Evolutionary conservation across 2,113 vertebrate genomes (phyloP), one percentile per base, ranked within the genome.

Genomic region (Ranitomeya imitator): DNA sequence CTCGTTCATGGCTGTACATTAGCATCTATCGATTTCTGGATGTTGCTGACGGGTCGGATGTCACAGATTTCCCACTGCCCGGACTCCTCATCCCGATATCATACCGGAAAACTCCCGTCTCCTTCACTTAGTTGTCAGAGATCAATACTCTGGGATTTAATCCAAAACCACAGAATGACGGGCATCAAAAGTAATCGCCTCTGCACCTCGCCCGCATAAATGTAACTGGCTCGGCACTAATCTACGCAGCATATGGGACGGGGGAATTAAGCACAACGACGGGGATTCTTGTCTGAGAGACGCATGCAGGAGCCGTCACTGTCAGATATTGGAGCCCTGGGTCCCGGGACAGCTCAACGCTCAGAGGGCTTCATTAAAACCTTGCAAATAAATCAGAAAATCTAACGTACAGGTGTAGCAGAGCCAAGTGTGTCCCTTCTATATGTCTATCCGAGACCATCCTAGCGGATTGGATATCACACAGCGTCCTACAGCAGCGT

Each of bases 161-260:
- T 92, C 90, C 90, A 90, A 90, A 94, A 79, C 86, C 84, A 76
- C 86, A 83, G 89, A 90, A 92, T 90, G 90, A 91, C 90, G 93
- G 89, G 91, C 92, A 92, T 92, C 92, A 94, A 92, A 94, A 94
- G 91, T 93, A 94, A 96, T 96, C 95, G 95, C 93, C 92, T 89
- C 91, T 86, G 89, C 87, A 89, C 92, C 82, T 93, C 86, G 90
- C 90, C 91, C 91, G 91, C 92, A 93, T 90, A 91, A 91, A 94
- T 90, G 93, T 92, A 92, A 82, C 67, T 81, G 90, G 90, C 91
- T 91, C 92, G 93, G 63, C 93, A 92, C 92, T 96, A 95, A 95
- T 96, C 93, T 90, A 89, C 90, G 88, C 90, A 90, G 90, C 92
- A 92, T 93, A 93, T 93, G 93, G 92, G 93, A 91, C 88, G 8